A percentile compares a stretch with the other conserved stretches of the same genome.
Conservation (phyloP, 1,140 invertebrate genomes). For the Ctenoplectra terminalis region DNA sequence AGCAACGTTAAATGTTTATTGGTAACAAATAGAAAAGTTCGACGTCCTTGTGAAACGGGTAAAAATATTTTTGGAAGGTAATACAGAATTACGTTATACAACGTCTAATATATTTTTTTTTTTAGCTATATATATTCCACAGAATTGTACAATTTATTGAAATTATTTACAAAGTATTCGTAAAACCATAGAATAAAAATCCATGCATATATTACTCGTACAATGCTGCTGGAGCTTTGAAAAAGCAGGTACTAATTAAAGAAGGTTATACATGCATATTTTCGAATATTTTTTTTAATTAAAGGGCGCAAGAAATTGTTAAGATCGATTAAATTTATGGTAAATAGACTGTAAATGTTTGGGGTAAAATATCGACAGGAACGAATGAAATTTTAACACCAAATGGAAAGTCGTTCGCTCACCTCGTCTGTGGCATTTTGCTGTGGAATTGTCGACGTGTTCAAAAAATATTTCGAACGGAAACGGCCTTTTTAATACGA, state of each 20-base stretch:
- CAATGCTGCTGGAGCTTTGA: constrained; percentile 4
- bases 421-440: constrained; percentile 81
- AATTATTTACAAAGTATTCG: neutral
- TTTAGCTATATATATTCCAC: neutral
- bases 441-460: constrained; percentile 73
- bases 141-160: neutral
- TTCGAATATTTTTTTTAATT: constrained; percentile 5
- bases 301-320: neutral
- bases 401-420: constrained; percentile 67
- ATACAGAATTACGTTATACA: constrained; percentile 13
- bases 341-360: neutral
- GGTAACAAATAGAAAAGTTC: neutral
- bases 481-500: constrained; percentile 39
- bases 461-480: constrained; percentile 53
- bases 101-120: constrained; percentile 29
- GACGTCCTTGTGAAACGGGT: neutral
- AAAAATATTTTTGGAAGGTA: neutral
- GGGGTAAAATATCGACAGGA: neutral
- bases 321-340: neutral
- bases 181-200: neutral
- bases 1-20: neutral
- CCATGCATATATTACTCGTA: neutral
- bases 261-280: constrained; percentile 62
- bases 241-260: neutral
- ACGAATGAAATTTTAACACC: constrained; percentile 26